Evolutionary conservation across 2,113 vertebrate genomes (phyloP).

Genomic region (Lophura nycthemera): DNA sequence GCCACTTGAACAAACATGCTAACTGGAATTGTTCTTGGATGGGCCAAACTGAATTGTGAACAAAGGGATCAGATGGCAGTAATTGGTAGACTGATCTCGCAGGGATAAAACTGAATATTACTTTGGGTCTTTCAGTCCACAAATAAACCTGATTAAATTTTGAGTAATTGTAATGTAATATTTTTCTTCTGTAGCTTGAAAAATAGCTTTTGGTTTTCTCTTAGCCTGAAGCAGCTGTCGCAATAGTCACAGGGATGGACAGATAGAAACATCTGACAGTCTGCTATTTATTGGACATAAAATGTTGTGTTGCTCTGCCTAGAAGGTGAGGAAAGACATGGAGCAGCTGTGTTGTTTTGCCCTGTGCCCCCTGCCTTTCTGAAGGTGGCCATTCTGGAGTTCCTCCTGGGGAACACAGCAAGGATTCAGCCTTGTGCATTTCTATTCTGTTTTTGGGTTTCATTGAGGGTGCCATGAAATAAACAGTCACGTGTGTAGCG

Average conservation of each 20-base stretch:
- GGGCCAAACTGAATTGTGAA: neutral
- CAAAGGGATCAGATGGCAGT: neutral
- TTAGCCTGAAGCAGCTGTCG: neutral
- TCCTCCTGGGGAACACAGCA: neutral
- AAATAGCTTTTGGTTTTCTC: neutral
- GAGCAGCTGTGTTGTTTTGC: neutral
- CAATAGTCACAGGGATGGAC: neutral
- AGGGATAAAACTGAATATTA: neutral
- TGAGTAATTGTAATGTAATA: neutral
- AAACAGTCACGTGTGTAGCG: neutral
- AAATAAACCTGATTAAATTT: neutral
- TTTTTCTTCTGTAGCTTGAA: neutral
- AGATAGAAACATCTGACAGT: neutral
- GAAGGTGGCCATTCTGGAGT: neutral
- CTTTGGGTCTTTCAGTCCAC: neutral
- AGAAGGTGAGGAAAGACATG: neutral
- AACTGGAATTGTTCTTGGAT: neutral
- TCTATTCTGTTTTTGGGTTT: neutral
- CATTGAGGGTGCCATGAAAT: too few species aligned
- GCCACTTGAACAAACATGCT: too few species aligned
- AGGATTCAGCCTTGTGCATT: neutral
- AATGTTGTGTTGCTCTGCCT: neutral
- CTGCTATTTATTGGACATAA: neutral
- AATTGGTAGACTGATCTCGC: neutral
- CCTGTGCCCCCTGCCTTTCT: neutral